Percentiles rank a stretch among this genome's conserved stretches.
Conservation (phyloP, 2,113 vertebrate species). For the Lichenostomus cassidix region DNA sequence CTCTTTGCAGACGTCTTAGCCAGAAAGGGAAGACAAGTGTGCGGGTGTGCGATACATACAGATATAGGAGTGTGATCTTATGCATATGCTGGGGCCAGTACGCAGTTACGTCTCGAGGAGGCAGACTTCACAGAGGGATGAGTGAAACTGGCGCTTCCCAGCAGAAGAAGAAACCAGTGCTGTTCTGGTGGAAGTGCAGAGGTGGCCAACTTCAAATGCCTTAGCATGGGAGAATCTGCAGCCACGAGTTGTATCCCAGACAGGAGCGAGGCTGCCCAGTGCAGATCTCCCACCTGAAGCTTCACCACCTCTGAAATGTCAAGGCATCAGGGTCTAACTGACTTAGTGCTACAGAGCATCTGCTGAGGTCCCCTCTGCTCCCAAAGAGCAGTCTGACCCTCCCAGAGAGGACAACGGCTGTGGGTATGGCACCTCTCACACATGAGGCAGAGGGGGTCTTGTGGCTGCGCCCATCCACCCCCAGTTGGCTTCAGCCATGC, state of each 20-base stretch:
- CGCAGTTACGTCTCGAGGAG: neutral
- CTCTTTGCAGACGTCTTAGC: conserved; percentile 11
- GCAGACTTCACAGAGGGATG: neutral
- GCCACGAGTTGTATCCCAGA: neutral
- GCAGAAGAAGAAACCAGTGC: neutral
- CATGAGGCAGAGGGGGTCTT: neutral
- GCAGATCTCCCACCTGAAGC: neutral
- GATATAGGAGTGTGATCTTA: neutral
- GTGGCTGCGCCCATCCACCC: accelerated
- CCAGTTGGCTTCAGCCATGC: neutral
- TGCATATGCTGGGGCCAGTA: neutral
- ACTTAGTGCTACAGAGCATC: conserved; percentile 35
- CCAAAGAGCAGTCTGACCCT: neutral
- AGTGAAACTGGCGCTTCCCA: neutral
- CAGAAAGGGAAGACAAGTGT: conserved; percentile 40
- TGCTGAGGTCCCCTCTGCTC: conserved; percentile 10
- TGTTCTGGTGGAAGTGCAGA: neutral
- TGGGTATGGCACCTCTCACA: neutral
- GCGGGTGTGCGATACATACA: neutral
- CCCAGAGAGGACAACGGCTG: neutral
- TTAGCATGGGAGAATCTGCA: accelerated
- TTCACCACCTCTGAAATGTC: neutral
- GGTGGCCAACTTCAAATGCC: neutral
- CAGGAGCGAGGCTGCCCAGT: accelerated
- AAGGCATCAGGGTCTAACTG: conserved; percentile 14